Base-by-base conservation (phyloP, 2,888 invertebrate genomes). In the Xylota sylvarum region DNA sequence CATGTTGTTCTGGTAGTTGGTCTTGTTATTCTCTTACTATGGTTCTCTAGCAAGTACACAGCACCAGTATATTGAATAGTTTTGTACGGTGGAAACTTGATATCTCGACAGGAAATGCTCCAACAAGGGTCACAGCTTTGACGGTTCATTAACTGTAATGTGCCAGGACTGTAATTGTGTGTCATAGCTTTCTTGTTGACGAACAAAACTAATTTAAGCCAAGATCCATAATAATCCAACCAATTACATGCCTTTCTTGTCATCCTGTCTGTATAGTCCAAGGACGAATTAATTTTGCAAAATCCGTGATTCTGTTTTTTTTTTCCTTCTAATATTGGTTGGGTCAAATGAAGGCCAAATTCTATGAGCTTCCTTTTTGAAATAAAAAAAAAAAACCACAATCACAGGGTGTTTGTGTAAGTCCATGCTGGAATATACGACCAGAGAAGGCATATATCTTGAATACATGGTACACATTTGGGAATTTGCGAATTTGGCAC, bases 401-500 rank as follows among this genome's bases (percentile, higher is more conserved):
- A 7, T 69, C 32, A 50, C 56, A 43, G 17, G 35, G 17, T 64
- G 40, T 37, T 23, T 19, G 7, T 52, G 23, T 27, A 46, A 65
- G 23, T 17, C 48, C 52, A 46, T 72, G 65, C 12, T 60, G n/a
- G n/a, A 64, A 48, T 58, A 67, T 23, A 23, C 40, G 19, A 37
- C 4, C 19, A 35, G 5, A 46, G 40, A 46, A 32, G 78, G 40
- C 62, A 79, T 40, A 67, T 72, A 43, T 80, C 64, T 12, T 10
- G 37, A 65, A 35, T 52, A 73, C 30, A 67, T 43, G 43, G 32
- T 27, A 70, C 64, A 76, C 80, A 65, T 85, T 85, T 72, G 72
- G 76, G 69, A 76, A 70, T 76, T 84, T 70, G 64, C 50, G 79
- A 84, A 84, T 85, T 85, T 80, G 85, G 85, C 85, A 85, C 80